Evolutionary conservation across 2,113 vertebrate genomes (phyloP), one percentile per base, ranked within the genome.

Genomic region (Strix aluco): DNA sequence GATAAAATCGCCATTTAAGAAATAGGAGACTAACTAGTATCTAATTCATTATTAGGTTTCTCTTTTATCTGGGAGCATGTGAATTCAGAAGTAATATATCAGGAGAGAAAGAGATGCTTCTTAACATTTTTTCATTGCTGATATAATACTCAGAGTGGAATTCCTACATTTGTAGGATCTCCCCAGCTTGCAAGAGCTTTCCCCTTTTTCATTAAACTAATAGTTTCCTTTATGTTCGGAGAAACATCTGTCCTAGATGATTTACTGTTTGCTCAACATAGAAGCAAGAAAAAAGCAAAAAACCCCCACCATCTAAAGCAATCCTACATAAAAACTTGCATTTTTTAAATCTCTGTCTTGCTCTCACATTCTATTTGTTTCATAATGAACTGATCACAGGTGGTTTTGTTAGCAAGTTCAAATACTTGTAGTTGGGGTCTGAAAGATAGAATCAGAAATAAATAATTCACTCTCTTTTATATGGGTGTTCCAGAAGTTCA

Each of bases 281-380:
- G 57, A 86, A 75, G 10, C 21, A 79, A 88, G 71, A 70, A 93
- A 96, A 90, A 9, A 62, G 38, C 6, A 82, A 55, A 87, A 62
- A 4, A 34, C 0, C 7, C 4, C 5, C 5, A 44, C 21, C 6
- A 47, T n/a, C 8, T 71, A n/a, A 83, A 85, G 11, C 5, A 81
- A 65, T 47, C 29, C 36, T 63, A 52, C 40, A n/a, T 27, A 65
- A 51, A 83, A 20, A 13, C 80, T 86, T 73, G 34, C 17, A 66
- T 11, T 13, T 57, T 77, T 65, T 75, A 1, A 86, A 36, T 75
- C 36, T 79, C 34, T 46, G 1, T 71, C n/a, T 74, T 2, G 0
- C 15, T 58, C 9, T 86, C 29, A 27, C 1, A 0, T 58, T 80
- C 27, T 44, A 6, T 74, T 83, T 67, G 44, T 81, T 94, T 84